A percentile compares a stretch with the other conserved stretches of the same genome.
Conservation (phyloP, 2,113 vertebrate genomes). For the Xiphorhynchus elegans region DNA sequence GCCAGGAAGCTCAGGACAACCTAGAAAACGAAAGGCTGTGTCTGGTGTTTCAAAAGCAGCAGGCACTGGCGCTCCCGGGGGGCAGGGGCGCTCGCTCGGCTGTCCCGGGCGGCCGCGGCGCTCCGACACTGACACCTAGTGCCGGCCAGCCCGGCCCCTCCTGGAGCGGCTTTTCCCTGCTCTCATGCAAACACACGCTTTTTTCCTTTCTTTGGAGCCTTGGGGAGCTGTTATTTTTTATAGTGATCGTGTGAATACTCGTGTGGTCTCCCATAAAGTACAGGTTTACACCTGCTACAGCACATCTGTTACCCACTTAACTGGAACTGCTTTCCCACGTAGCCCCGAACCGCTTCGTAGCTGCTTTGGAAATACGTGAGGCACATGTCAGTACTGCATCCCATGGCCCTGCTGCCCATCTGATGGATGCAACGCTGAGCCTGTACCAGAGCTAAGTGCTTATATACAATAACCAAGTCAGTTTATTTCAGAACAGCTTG, state of each 20-base stretch:
- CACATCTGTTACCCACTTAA: rapidly evolving
- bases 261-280: background rate
- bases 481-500: background rate
- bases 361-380: rapidly evolving
- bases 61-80: background rate
- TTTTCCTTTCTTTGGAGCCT: background rate
- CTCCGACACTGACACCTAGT: constrained; percentile 24
- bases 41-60: rapidly evolving
- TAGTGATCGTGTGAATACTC: background rate
- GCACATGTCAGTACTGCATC: rapidly evolving
- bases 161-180: background rate
- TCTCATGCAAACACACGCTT: background rate
- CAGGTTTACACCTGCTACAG: background rate
- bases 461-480: background rate
- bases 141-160: background rate
- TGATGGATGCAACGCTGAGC: background rate
- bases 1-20: too few relatives aligned
- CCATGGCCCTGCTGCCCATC: rapidly evolving
- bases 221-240: background rate
- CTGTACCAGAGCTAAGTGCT: rapidly evolving
- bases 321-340: background rate
- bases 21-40: rapidly evolving
- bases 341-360: background rate
- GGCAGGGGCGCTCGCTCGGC: background rate
- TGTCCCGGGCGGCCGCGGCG: background rate